phyloP scores from a whole-genome alignment of 1,140 invertebrate species.

The Antheraea pernyi region DNA sequence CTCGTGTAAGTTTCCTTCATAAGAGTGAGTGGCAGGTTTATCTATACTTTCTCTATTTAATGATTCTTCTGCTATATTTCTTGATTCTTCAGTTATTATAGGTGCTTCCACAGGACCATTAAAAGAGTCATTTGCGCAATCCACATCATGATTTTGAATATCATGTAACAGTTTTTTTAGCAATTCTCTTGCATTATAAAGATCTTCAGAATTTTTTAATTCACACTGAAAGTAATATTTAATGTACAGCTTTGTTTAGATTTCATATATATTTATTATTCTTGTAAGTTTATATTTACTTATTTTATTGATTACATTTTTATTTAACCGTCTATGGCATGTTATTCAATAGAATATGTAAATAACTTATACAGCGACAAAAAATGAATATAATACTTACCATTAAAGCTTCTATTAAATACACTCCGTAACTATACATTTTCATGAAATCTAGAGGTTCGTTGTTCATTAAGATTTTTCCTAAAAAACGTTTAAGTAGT shows the following conservation, averaged over 20 bases:
- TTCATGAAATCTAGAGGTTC: conserved; percentile 53
- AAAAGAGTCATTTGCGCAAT: conserved; percentile 39
- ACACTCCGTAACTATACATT: conserved; percentile 60
- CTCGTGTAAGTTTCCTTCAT: too few relatives aligned
- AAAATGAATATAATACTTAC: conserved; percentile 29
- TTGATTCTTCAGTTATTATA: background rate
- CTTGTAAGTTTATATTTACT: too few relatives aligned
- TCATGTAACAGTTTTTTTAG: conserved; percentile 48
- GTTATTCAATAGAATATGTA: too few relatives aligned
- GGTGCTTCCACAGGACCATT: conserved; percentile 17
- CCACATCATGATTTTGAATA: conserved; percentile 48
- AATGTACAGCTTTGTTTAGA: too few relatives aligned
- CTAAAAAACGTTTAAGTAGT: conserved; percentile 35
- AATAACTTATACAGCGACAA: too few relatives aligned
- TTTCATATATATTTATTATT: background rate
- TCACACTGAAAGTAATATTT: conserved; percentile 25
- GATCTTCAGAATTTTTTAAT: conserved; percentile 43
- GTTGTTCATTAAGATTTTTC: conserved; percentile 40
- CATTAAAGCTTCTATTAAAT: conserved; percentile 52
- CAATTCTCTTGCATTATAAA: conserved; percentile 44
- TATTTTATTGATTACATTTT: too few relatives aligned
- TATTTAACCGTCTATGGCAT: too few relatives aligned
- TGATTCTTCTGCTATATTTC: background rate
- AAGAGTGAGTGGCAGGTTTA: background rate
- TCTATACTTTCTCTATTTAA: background rate